Conservation (phyloP, 2,797 vertebrate species). For the Paedocypris micromegethes region DNA sequence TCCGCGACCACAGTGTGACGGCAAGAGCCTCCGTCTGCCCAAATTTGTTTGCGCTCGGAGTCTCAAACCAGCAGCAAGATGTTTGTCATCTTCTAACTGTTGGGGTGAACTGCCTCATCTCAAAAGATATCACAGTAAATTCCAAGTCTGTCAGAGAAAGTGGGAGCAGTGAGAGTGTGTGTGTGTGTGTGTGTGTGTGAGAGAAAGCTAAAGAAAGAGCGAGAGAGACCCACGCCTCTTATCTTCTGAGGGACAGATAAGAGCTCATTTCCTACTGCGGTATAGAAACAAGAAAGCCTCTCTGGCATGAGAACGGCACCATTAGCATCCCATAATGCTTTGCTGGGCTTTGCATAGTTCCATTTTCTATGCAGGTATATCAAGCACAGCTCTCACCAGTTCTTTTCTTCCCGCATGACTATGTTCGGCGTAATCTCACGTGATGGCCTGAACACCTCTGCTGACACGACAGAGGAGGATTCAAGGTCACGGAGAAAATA, state of each 20-base stretch:
- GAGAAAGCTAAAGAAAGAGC: conserved; percentile 5
- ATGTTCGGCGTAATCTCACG: conserved; percentile 39
- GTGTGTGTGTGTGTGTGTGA: background rate
- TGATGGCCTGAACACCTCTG: background rate
- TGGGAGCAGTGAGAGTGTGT: background rate
- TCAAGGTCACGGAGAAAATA: background rate
- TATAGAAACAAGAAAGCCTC: conserved; percentile 48
- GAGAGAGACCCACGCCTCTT: conserved; percentile 53
- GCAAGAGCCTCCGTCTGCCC: conserved; percentile 19
- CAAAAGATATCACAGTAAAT: conserved; percentile 12
- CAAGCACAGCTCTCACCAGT: conserved; percentile 36
- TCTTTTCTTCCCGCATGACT: conserved; percentile 32
- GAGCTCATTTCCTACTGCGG: conserved; percentile 54
- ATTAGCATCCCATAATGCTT: conserved; percentile 47
- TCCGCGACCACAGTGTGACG: conserved; percentile 11
- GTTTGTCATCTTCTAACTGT: conserved; percentile 31
- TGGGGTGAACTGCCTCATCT: conserved; percentile 33
- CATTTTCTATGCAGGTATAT: conserved; percentile 32
- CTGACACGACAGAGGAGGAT: background rate
- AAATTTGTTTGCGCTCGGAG: conserved; percentile 31
- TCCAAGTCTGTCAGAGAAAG: conserved; percentile 4
- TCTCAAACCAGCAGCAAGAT: conserved; percentile 24
- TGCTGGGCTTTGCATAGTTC: conserved; percentile 23
- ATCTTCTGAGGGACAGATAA: conserved; percentile 67
- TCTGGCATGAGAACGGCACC: conserved; percentile 36